Evolutionary conservation across 2,113 vertebrate genomes (phyloP).

Genomic region (Okapia johnstoni): DNA sequence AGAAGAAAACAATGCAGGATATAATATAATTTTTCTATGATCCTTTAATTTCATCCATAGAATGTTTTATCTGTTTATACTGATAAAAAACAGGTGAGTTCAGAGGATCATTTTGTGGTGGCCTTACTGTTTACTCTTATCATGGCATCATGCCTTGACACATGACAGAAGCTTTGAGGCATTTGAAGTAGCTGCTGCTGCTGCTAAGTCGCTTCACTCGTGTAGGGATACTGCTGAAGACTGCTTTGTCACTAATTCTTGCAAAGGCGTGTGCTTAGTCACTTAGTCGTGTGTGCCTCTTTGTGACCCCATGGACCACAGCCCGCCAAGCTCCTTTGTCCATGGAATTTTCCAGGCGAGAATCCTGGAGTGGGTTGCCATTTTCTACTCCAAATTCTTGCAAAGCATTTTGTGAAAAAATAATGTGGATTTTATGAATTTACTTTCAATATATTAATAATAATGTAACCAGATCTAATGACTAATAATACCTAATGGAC

Average conservation of each 20-base stretch:
- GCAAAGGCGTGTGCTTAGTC: background rate
- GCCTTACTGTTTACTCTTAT: background rate
- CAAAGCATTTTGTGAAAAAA: background rate
- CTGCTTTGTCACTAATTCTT: background rate
- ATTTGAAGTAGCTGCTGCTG: too few relatives aligned
- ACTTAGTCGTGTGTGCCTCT: background rate
- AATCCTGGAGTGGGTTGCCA: background rate
- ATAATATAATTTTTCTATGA: background rate
- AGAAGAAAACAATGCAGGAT: background rate
- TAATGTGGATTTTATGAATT: background rate
- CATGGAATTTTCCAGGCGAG: background rate
- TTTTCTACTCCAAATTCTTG: background rate
- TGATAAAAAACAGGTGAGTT: background rate
- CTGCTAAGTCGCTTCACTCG: too few relatives aligned
- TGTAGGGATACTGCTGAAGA: background rate
- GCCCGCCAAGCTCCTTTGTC: background rate
- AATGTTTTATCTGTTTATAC: background rate
- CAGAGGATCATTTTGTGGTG: background rate
- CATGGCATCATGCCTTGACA: background rate
- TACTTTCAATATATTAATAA: background rate
- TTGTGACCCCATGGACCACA: background rate
- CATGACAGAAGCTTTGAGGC: background rate
- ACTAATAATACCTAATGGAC: background rate
- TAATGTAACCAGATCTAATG: background rate
- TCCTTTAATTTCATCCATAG: background rate